These are phyloP conservation scores for Drymonia ruficornis DNA, from an alignment of 2,888 invertebrate species.

Conservation along the genomic window DNA sequence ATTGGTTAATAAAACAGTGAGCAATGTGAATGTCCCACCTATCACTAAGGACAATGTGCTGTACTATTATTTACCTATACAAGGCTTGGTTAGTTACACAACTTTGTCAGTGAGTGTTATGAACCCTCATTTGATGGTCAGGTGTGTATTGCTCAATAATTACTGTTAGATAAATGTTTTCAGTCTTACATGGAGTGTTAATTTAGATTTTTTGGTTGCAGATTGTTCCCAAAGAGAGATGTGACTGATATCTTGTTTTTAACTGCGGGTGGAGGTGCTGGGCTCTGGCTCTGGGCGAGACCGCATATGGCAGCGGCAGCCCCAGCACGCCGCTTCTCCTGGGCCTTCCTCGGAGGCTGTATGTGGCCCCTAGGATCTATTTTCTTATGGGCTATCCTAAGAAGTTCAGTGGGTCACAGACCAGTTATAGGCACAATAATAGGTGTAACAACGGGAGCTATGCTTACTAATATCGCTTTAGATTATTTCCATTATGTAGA, in stretches of 20 bases:
- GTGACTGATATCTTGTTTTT: constrained; percentile 92
- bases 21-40: constrained; percentile 84
- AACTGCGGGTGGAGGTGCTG: constrained; percentile 92
- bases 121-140: constrained; percentile 91
- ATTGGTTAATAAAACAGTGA: constrained; percentile 67
- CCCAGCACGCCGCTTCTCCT: constrained; percentile 86
- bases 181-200: too few species aligned
- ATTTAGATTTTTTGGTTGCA: constrained; percentile 59
- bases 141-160: constrained; percentile 68
- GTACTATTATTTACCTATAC: constrained; percentile 90
- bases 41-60: constrained; percentile 89
- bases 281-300: constrained; percentile 92
- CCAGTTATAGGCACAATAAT: constrained; percentile 87
- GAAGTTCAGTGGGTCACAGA: constrained; percentile 90
- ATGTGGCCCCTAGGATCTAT: constrained; percentile 96
- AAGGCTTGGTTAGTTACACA: constrained; percentile 91
- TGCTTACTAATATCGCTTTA: constrained; percentile 86
- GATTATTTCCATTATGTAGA: constrained; percentile 88
- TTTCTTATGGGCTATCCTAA: constrained; percentile 93
- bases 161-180: background rate
- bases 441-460: constrained; percentile 89
- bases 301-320: constrained; percentile 89
- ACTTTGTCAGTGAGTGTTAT: constrained; percentile 93
- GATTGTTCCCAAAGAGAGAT: constrained; percentile 89
- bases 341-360: constrained; percentile 91